Base-by-base conservation (phyloP, 2,113 vertebrate genomes). In the Neoarius graeffei region DNA sequence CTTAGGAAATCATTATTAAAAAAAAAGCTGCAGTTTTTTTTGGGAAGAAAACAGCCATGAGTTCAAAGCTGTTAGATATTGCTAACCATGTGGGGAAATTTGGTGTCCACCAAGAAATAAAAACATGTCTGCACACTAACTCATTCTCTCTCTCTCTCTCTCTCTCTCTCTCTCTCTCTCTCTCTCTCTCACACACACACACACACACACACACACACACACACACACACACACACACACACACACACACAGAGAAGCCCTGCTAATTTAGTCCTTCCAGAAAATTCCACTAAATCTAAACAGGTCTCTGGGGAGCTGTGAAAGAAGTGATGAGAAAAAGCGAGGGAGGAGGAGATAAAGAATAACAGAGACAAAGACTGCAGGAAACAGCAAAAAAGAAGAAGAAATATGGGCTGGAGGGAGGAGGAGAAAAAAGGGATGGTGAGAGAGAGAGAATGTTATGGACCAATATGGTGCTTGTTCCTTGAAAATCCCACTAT, bases 251-350 rank as follows among this genome's bases (percentile, higher is more conserved):
- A 89, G 19, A 42, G 3, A 42, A 67, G 10, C 20, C 27, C 62
- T 79, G 30, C 59, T 79, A 87, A 90, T 85, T 88, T 87, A 48
- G n/a, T 83, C 79, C 89, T 69, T 85, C 54, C 15, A 66, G 66
- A 35, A 81, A 89, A 62, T 85, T 88, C 74, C 81, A 84, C 83
- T 80, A 67, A 81, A 81, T 73, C 62, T 77, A 84, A 87, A 85
- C 57, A 50, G 56, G 52, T 84, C 83, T 83, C 83, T 57, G 66
- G 90, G 77, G 85, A 89, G 67, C 35, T 25, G 25, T 17, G 7
- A 71, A n/a, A 88, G 76, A 62, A 79, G 71, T 67, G 48, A 59
- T 54, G 42, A 86, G 42, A 54, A 59, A 62, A n/a, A n/a, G 60
- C 23, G 17, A 25, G 59, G 67, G 35, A 83, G 42, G 73, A 27